These are phyloP conservation scores for Lepidonotus clava DNA, from an alignment of 2,888 invertebrate species.

Conservation along the genomic window DNA sequence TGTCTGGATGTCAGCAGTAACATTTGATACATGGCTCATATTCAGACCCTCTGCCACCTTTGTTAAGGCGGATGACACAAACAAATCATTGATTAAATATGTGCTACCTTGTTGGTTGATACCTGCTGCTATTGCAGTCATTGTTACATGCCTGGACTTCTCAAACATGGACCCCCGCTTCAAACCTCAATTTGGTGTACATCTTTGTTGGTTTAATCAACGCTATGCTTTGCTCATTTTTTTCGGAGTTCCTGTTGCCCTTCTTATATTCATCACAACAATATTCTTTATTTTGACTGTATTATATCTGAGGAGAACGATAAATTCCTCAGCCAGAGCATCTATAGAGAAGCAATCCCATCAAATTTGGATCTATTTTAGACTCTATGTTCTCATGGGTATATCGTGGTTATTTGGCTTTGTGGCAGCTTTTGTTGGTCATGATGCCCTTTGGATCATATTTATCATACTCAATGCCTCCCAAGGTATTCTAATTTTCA, in stretches of 20 bases:
- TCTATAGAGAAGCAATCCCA: background rate
- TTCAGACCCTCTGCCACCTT: constrained; percentile 19
- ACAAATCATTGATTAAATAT: constrained; percentile 2
- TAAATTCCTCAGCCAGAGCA: background rate
- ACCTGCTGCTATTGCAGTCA: background rate
- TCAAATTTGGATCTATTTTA: constrained; percentile 12
- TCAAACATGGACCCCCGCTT: background rate
- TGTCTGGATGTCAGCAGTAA: background rate
- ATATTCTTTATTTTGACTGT: constrained; percentile 1
- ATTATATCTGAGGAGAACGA: background rate
- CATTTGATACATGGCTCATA: constrained; percentile 3
- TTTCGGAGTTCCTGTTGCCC: background rate
- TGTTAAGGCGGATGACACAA: background rate
- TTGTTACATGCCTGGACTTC: background rate
- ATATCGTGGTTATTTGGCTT: constrained; percentile 40
- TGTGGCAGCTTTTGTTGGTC: constrained; percentile 15
- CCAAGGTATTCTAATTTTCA: constrained; percentile 38
- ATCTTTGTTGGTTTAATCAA: constrained; percentile 23
- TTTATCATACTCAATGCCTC: constrained; percentile 46
- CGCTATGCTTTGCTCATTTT: constrained; percentile 20
- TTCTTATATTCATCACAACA: background rate
- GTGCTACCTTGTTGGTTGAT: constrained; percentile 19
- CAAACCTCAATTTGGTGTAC: background rate
- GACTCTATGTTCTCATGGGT: constrained; percentile 23
- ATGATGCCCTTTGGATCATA: constrained; percentile 38